Conservation (phyloP, 2,888 invertebrate species). For the Andrena trimmerana region DNA sequence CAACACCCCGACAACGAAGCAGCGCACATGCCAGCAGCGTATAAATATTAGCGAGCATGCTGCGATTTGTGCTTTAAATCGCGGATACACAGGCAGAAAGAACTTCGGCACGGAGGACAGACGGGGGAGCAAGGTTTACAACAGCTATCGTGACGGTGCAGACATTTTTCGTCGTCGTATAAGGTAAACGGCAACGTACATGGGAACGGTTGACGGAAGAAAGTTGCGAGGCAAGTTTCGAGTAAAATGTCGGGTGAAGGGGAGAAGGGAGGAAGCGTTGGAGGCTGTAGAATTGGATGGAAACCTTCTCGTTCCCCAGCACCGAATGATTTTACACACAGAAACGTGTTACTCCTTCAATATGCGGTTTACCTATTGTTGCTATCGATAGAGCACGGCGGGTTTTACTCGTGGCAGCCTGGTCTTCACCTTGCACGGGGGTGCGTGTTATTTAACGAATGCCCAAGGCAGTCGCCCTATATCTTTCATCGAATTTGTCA, state of each 20-base stretch:
- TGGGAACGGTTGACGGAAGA: background rate
- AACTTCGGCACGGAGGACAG: background rate
- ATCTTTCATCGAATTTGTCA: constrained; percentile 67
- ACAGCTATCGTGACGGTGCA: background rate
- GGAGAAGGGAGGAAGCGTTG: background rate
- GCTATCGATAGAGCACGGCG: constrained; percentile 31
- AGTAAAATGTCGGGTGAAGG: constrained; percentile 13
- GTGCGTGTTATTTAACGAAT: constrained; percentile 79
- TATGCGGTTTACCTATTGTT: constrained; percentile 44
- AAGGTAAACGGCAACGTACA: constrained; percentile 3
- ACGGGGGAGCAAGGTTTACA: background rate
- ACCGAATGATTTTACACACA: background rate
- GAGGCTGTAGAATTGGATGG: background rate
- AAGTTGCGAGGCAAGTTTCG: background rate
- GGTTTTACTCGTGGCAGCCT: constrained; percentile 50
- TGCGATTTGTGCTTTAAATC: background rate
- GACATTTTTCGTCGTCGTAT: constrained; percentile 3
- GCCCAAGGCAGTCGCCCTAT: constrained; percentile 67
- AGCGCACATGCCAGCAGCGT: background rate
- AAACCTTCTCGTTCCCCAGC: background rate
- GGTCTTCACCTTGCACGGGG: constrained; percentile 53
- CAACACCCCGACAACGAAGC: constrained; percentile 1
- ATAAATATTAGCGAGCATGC: constrained; percentile 10
- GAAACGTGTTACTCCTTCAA: background rate
- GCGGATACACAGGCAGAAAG: background rate